Conservation (phyloP, 2,888 invertebrate species). For the Margaritifera margaritifera region DNA sequence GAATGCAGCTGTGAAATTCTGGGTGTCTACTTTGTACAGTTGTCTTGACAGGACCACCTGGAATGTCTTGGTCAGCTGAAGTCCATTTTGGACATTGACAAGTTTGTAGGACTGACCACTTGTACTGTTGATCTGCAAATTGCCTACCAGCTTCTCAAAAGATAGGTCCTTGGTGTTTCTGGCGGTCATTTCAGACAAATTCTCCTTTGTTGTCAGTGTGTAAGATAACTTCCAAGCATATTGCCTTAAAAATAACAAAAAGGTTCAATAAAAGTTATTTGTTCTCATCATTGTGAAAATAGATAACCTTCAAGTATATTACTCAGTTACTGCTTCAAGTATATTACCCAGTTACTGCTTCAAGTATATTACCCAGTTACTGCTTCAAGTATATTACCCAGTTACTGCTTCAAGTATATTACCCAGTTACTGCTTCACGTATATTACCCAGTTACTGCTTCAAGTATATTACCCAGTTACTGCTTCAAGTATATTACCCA, state of each 20-base stretch:
- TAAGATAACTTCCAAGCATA: constrained; percentile 31
- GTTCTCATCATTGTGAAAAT: no score
- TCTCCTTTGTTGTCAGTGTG: constrained; percentile 16
- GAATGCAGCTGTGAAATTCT: constrained; percentile 12
- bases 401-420: no score
- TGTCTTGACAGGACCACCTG: constrained; percentile 24
- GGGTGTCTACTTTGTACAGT: constrained; percentile 21
- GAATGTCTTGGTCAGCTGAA: constrained; percentile 24
- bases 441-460: no score
- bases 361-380: no score
- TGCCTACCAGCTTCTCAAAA: not conserved
- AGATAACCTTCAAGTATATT: no score
- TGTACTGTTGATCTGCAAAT: constrained; percentile 18
- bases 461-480: no score
- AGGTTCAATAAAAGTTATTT: no score
- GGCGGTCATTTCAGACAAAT: constrained; percentile 6
- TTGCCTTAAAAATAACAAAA: constrained; percentile 8
- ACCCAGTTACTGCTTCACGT: no score
- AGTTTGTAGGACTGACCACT: constrained; percentile 18
- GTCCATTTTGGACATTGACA: constrained; percentile 6
- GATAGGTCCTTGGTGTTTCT: constrained; percentile 1
- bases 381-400: no score
- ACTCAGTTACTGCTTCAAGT: no score
- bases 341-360: no score
- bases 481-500: no score